Evolutionary conservation across 1,140 invertebrate genomes (phyloP), one percentile per base, ranked within the genome.

Genomic region (Lerema accius): DNA sequence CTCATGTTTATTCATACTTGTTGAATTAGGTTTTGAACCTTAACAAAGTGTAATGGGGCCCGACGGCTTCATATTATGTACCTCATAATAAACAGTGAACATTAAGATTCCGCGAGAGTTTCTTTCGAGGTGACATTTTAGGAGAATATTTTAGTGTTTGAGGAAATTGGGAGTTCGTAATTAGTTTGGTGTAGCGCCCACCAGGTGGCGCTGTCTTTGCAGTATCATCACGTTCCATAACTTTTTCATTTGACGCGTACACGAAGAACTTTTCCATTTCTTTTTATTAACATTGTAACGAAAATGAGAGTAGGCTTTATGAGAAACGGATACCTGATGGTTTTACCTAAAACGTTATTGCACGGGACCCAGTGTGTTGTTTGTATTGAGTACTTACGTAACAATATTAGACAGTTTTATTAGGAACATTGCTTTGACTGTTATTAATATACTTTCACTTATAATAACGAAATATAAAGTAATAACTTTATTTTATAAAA

Each of bases 201-300:
- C 71, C 78, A 84, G 82, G 80, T 84, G 82, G 76, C 70, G 66
- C 69, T 79, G 78, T 74, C 76, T 86, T 86, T 75, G 79, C 80
- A 89, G 84, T 88, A 88, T 88, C 77, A 82, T 90, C 87, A 90
- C 85, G 85, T 86, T 49, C 76, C 73, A 84, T 86, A 90, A 88
- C 85, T 88, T 88, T 87, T 86, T 88, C 85, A 88, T 88, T 88
- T 88, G 85, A 86, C 82, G 80, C 79, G 82, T 76, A 83, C 75
- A 73, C 78, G 77, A 76, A 71, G 67, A 87, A 87, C 84, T 88
- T 88, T 87, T 82, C 82, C 81, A 89, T 89, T 90, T 86, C 83
- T 86, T 88, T 89, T 86, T 90, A 88, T 86, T 90, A 88, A 88
- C 82, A 85, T 78, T 82, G 78, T 82, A 86, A 86, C 80, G 78